Conservation (phyloP, 2,113 vertebrate species). For the Poicephalus meyeri region DNA sequence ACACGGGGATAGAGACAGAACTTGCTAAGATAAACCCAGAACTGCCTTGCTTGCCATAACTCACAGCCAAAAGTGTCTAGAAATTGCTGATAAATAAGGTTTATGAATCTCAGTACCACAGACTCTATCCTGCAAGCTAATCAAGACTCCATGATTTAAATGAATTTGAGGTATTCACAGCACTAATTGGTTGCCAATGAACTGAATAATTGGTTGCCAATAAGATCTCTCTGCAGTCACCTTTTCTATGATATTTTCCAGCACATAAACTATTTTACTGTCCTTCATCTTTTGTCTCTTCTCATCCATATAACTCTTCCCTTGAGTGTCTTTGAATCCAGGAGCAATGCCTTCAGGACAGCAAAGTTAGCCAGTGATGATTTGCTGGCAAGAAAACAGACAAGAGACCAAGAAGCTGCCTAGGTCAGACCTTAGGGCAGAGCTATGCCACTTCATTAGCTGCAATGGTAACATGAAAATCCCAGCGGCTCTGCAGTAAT, state of each 20-base stretch:
- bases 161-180: not conserved
- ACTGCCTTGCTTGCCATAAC: not conserved
- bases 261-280: not conserved
- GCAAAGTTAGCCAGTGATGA: not conserved
- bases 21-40: not conserved
- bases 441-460: not conserved
- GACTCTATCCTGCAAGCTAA: not conserved
- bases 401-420: not conserved
- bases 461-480: not conserved
- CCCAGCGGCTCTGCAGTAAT: not conserved
- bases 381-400: not conserved
- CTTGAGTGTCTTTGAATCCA: not conserved
- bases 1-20: not conserved
- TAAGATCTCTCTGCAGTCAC: not conserved
- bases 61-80: not conserved
- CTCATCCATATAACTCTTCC: not conserved
- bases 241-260: not conserved
- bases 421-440: slow-evolving; percentile 14
- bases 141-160: not conserved
- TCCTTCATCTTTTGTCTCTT: not conserved
- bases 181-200: not conserved
- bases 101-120: not conserved
- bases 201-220: slow-evolving; percentile 4
- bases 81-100: not conserved
- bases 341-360: not conserved